Percentiles rank a stretch among this genome's conserved stretches.
Evolutionary conservation across 23 tunicate species (phyloP).

Genomic region (Pegea sp.): DNA sequence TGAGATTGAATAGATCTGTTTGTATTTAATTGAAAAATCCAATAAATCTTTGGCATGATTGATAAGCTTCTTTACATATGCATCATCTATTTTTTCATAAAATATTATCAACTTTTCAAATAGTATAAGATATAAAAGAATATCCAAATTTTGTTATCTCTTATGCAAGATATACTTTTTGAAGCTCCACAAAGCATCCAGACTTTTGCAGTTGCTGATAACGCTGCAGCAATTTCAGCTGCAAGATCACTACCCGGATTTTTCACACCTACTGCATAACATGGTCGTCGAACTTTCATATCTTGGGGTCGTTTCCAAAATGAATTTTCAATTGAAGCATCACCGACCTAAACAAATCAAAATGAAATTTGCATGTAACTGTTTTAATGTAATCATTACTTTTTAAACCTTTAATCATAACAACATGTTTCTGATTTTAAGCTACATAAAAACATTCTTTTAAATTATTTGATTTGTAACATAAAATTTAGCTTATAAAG

Average conservation of each 20-base stretch:
- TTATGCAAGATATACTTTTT: conserved; percentile 9
- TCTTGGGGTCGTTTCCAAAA: conserved; percentile 72
- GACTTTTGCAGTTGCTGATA: conserved; percentile 71
- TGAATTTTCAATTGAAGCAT: conserved; percentile 34
- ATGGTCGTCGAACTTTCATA: conserved; percentile 52
- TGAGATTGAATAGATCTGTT: conserved; percentile 11
- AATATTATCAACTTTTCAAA: too few species aligned
- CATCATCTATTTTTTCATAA: conserved; percentile 5
- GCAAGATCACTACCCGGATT: conserved; percentile 76
- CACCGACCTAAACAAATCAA: conserved; percentile 65
- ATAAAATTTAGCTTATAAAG: too few species aligned
- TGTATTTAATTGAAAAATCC: conserved; percentile 26
- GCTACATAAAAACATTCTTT: too few species aligned
- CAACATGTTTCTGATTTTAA: too few species aligned
- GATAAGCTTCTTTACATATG: conserved; percentile 7
- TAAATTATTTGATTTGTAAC: too few species aligned
- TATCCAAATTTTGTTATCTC: not conserved
- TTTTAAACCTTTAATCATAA: too few species aligned
- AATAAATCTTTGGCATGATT: conserved; percentile 21
- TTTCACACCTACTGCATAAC: conserved; percentile 22
- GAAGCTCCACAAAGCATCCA: conserved; percentile 29
- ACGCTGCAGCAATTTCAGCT: conserved; percentile 90
- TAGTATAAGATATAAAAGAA: too few species aligned
- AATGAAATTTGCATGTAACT: too few species aligned
- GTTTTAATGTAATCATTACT: too few species aligned